Base-by-base conservation (phyloP, 2,113 vertebrate species). In the Istiophorus platypterus region DNA sequence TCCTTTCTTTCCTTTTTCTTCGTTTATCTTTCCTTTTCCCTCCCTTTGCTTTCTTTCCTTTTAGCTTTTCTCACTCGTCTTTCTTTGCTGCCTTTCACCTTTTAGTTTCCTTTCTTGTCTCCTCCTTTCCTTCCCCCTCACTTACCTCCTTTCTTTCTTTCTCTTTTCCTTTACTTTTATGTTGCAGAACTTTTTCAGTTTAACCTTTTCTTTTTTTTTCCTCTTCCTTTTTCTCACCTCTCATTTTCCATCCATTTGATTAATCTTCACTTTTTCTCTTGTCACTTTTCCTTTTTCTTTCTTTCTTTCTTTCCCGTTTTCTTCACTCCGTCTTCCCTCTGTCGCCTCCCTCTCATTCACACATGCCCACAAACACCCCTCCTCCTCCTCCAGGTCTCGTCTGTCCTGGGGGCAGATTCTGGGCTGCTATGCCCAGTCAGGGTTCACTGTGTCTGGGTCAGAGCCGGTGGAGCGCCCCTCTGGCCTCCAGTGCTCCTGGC, bases 401-500 rank as follows among this genome's bases (percentile, higher is more conserved):
- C 88, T 86, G 75, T 88, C 86, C 72, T 91, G 89, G 92, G 90
- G 91, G 9, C 91, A 94, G 84, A 84, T 92, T 69, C 65, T 82
- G 37, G 91, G 88, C 42, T 94, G 92, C 57, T 88, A 89, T 2
- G 5, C 76, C 82, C 88, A 69, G 20, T 34, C 89, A 0, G 59
- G 76, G 14, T 10, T 68, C 63, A 6, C 66, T 3, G 52, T 76
- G 11, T 75, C 75, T 68, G 90, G 81, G 80, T 71, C 39, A 12
- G 88, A 81, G 9, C 34, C 45, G 0, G 70, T 11, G 56, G 61
- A 71, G 13, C 3, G 2, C 7, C 62, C 88, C 73, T 41, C 68
- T 0, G 82, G 41, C 18, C 82, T 69, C 29, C 52, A 20, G 17
- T 18, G 67, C 67, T 47, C 74, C 58, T 17, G 52, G 78, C 31